Evolutionary conservation across 2,113 vertebrate species (phyloP).

Genomic region (Panthera uncia): DNA sequence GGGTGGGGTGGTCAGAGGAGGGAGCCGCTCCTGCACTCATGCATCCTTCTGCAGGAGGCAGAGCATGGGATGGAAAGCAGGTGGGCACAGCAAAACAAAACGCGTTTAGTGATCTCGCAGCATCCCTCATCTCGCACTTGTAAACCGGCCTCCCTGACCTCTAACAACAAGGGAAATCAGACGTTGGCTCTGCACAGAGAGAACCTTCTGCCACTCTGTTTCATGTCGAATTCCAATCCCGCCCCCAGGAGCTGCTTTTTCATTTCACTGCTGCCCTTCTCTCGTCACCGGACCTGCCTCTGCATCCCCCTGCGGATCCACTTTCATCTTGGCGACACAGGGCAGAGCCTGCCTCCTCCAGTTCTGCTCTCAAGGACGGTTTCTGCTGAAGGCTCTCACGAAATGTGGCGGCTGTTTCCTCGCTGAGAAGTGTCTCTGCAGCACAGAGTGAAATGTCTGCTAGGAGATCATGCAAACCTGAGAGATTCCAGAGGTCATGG

Average conservation of each 20-base stretch:
- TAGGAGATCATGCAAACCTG: not conserved
- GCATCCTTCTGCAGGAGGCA: not conserved
- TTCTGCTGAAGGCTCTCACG: not conserved
- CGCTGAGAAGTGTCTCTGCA: fast-evolving
- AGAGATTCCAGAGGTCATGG: not conserved
- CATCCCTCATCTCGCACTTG: slow-evolving; percentile 66
- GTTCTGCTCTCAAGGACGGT: slow-evolving; percentile 42
- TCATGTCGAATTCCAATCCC: slow-evolving; percentile 74
- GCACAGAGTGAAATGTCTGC: not conserved
- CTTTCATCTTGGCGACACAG: slow-evolving; percentile 77
- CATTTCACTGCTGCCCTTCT: slow-evolving; percentile 80
- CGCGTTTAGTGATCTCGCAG: slow-evolving; percentile 52
- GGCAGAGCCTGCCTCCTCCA: slow-evolving; percentile 61
- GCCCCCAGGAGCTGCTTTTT: slow-evolving; percentile 82
- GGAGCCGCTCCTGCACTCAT: fast-evolving
- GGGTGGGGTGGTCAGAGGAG: not conserved
- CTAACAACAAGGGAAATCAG: slow-evolving; percentile 83
- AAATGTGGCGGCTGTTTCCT: not conserved
- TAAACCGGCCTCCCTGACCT: slow-evolving; percentile 79
- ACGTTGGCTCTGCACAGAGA: slow-evolving; percentile 54
- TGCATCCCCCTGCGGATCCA: slow-evolving; percentile 72
- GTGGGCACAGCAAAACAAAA: not conserved
- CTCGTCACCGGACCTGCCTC: slow-evolving; percentile 79
- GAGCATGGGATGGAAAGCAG: not conserved
- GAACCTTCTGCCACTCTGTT: slow-evolving; percentile 59